A percentile compares a stretch with the other conserved stretches of the same genome.
Evolutionary conservation across 1,140 invertebrate species (phyloP).

Genomic region (Achatina immaculata): DNA sequence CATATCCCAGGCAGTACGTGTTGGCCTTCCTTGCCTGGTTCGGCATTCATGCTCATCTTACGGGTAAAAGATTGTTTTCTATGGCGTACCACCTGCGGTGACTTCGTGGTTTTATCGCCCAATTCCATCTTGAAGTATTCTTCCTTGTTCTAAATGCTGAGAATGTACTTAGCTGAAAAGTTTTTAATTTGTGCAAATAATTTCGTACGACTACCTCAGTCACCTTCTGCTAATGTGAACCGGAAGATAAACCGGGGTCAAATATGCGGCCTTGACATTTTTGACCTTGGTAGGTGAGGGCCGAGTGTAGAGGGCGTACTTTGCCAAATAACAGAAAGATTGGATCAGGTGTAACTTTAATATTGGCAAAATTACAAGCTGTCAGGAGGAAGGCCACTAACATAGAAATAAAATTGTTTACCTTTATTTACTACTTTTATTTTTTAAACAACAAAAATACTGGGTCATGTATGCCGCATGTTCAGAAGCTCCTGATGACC

Average conservation of each 20-base stretch:
- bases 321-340: no score
- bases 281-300: not conserved
- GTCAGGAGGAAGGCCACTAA: no score
- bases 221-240: not conserved
- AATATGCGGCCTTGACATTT: not conserved
- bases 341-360: no score
- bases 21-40: slow-evolving; percentile 66
- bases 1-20: slow-evolving; percentile 54
- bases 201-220: no score
- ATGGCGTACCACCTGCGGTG: not conserved
- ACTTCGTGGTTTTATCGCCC: not conserved
- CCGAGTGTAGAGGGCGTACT: no score
- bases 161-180: not conserved
- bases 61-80: slow-evolving; percentile 28
- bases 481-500: no score
- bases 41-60: slow-evolving; percentile 59
- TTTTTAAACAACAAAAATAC: no score
- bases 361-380: no score
- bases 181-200: not conserved
- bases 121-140: slow-evolving; percentile 6
- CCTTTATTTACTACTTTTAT: no score
- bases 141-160: no score
- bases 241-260: slow-evolving; percentile 8
- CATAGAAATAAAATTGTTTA: no score
- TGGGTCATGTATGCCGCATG: no score